Evolutionary conservation across 2,888 invertebrate species (phyloP).

Genomic region (Acronicta alni): DNA sequence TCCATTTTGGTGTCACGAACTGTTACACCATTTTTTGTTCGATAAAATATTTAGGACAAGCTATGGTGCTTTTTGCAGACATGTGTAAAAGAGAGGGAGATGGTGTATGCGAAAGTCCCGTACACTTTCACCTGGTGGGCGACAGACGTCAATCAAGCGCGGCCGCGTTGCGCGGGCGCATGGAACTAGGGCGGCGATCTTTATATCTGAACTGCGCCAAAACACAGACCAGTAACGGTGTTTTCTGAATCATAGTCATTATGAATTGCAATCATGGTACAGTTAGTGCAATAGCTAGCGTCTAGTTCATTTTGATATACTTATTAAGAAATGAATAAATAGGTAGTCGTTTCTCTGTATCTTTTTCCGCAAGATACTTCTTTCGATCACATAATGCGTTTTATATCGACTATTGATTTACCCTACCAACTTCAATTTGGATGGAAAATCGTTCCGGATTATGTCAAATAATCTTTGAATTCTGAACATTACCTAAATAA

Average conservation of each 20-base stretch:
- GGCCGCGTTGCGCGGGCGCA: slow-evolving; percentile 46
- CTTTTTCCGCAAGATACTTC: too few relatives aligned
- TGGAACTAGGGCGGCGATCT: slow-evolving; percentile 30
- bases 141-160: slow-evolving; percentile 57
- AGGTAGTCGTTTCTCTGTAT: neutral
- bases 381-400: too few relatives aligned
- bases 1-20: slow-evolving; percentile 43
- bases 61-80: slow-evolving; percentile 54
- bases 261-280: slow-evolving; percentile 26
- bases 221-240: slow-evolving; percentile 42
- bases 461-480: too few relatives aligned
- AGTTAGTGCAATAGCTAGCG: slow-evolving; percentile 40
- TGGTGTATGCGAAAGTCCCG: slow-evolving; percentile 64
- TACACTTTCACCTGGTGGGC: slow-evolving; percentile 68
- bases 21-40: slow-evolving; percentile 53
- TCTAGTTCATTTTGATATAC: slow-evolving; percentile 6
- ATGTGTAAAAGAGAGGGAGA: slow-evolving; percentile 45
- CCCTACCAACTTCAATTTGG: too few relatives aligned
- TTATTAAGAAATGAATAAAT: neutral
- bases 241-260: slow-evolving; percentile 29
- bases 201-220: slow-evolving; percentile 31
- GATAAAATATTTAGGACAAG: slow-evolving; percentile 49
- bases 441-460: too few relatives aligned
- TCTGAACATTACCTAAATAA: too few relatives aligned
- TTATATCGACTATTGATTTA: too few relatives aligned